Evolutionary conservation across 2,113 vertebrate species (phyloP).

Genomic region (Hippocampus mohnikei): DNA sequence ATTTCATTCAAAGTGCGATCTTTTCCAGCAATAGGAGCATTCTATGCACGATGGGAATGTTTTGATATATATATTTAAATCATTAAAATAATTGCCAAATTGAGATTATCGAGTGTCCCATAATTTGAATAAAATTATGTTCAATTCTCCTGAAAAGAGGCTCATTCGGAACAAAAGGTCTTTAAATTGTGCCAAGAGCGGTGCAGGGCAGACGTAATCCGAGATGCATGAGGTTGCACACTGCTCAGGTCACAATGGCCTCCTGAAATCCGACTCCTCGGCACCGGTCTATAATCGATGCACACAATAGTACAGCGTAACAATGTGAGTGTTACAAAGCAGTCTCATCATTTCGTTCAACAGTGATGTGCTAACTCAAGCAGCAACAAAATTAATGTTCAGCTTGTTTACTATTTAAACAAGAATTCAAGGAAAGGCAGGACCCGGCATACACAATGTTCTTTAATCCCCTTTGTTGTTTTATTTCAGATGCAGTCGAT

Average conservation of each 20-base stretch:
- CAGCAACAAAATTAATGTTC: constrained; percentile 53
- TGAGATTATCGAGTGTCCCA: background rate
- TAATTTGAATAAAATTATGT: background rate
- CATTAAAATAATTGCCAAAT: background rate
- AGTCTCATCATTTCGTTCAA: background rate
- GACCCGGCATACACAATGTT: constrained; percentile 43
- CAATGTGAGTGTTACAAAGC: background rate
- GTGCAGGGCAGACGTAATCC: constrained; percentile 5
- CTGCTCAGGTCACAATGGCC: constrained; percentile 24
- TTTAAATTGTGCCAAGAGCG: background rate
- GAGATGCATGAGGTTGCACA: constrained; percentile 19
- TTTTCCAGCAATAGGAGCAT: background rate
- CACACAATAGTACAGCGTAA: background rate
- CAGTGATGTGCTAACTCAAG: constrained; percentile 34
- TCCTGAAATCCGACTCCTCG: constrained; percentile 49
- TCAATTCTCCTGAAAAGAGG: background rate
- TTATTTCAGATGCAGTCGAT: too few species aligned
- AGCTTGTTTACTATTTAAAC: constrained; percentile 63
- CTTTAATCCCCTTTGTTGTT: constrained; percentile 21
- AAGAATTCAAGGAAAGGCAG: constrained; percentile 47
- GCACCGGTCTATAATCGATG: constrained; percentile 42
- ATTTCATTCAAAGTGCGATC: background rate
- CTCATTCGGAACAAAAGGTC: background rate
- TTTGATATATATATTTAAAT: background rate
- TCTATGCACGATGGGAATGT: background rate